Evolutionary conservation across 2,113 vertebrate genomes (phyloP).

Genomic region (Protomyctophum bolini): DNA sequence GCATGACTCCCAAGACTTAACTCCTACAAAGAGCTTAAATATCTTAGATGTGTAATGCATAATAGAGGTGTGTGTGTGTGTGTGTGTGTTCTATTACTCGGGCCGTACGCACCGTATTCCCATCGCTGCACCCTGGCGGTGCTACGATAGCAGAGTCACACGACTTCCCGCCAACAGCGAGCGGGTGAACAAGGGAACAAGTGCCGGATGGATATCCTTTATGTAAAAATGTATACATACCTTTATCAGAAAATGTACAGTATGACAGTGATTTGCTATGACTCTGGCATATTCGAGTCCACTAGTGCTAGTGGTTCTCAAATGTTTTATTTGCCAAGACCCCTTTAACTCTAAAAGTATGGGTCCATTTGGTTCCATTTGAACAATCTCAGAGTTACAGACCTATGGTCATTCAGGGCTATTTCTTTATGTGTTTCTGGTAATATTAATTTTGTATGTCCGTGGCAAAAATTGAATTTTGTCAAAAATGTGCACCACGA

Average conservation of each 20-base stretch:
- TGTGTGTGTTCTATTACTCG: conserved; percentile 69
- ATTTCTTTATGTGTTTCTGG: too few relatives aligned
- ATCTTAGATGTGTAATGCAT: conserved; percentile 81
- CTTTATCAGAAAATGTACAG: not conserved
- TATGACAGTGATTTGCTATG: not conserved
- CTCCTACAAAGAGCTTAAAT: conserved; percentile 81
- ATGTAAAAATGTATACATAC: too few relatives aligned
- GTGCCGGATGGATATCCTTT: not conserved
- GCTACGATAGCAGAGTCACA: conserved; percentile 55
- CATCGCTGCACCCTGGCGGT: conserved; percentile 43
- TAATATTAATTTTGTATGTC: too few relatives aligned
- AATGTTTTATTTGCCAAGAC: too few relatives aligned
- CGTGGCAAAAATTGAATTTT: too few relatives aligned
- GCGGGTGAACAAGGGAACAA: not conserved
- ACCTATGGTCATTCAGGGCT: too few relatives aligned
- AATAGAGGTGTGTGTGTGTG: conserved; percentile 73
- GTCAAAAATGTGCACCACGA: too few relatives aligned
- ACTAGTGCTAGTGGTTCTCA: not conserved
- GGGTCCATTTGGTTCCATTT: too few relatives aligned
- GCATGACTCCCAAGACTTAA: conserved; percentile 72
- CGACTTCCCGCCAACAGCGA: conserved; percentile 39
- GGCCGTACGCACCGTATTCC: conserved; percentile 54
- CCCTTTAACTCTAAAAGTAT: too few relatives aligned
- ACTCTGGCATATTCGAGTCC: conserved; percentile 1
- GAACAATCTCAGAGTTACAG: too few relatives aligned